Base-by-base conservation (phyloP, 2,113 vertebrate genomes). In the Cyphomyrus plagiostoma region DNA sequence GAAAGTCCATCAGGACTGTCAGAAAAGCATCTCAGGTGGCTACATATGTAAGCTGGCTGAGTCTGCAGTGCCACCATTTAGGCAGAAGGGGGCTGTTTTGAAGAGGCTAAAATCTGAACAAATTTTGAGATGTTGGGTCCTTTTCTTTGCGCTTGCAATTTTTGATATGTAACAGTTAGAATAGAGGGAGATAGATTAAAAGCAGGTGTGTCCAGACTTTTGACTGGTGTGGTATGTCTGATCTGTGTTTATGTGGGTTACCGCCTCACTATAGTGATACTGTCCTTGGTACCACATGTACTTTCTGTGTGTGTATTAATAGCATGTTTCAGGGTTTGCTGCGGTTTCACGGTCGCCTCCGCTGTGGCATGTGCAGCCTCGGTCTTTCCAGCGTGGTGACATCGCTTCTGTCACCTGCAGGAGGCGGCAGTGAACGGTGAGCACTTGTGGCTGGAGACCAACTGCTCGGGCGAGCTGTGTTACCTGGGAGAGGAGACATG, bases 371-470 rank as follows among this genome's bases (percentile, higher is more conserved):
- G n/a, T 70, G 26, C 62, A 30, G n/a, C 62, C 62, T 26, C 62
- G 4, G 26, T 70, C n/a, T 70, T 70, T 30, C 62, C n/a, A 3
- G 26, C n/a, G 10, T 42, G 30, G 35, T 80, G 74, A 80, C 74
- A 3, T 80, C 74, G 1, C 74, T 70, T 10, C 62, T 70, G 62
- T 30, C 62, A 91, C 91, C 90, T 92, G 77, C 94, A 99, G 98
- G 98, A 99, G 94, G 99, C 97, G 87, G 98, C 98, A 0, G 94
- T 98, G 92, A 99, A 99, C 0, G 98, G 98, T 19, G 98, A 99
- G 89, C 98, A 99, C 95, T 95, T 99, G 89, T 99, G 98, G 98
- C 95, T 98, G 95, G 98, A 99, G 94, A 99, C 98, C n/a, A 99
- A 98, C 62, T 98, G 98, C 91, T 99, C 98, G 0, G 98, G 98